A percentile compares a stretch with the other conserved stretches of the same genome.
phyloP scores from a whole-genome alignment of 2,113 vertebrate species.

The Physeter macrocephalus region DNA sequence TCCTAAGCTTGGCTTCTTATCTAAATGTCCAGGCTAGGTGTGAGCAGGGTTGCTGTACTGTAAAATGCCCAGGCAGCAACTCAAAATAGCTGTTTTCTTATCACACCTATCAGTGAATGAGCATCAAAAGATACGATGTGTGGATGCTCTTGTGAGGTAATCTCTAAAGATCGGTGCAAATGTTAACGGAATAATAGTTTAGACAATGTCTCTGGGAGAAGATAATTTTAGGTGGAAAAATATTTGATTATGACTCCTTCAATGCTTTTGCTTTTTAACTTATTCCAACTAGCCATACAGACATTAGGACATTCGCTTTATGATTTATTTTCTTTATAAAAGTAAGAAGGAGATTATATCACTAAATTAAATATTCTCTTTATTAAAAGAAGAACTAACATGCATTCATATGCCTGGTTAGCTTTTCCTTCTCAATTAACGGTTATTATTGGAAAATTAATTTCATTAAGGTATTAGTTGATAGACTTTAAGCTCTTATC shows the following conservation, averaged over 20 bases:
- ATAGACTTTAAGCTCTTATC: not conserved
- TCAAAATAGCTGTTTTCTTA: not conserved
- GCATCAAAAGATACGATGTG: not conserved
- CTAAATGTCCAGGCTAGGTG: not conserved
- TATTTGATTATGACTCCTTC: not conserved
- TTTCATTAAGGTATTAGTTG: not conserved
- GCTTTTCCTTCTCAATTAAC: not conserved
- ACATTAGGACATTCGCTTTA: not conserved
- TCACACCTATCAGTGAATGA: not conserved
- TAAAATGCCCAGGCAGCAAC: not conserved
- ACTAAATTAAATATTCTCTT: not conserved
- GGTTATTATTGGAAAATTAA: slow-evolving; percentile 1
- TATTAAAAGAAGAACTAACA: not conserved
- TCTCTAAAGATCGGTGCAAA: not conserved
- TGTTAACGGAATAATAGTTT: not conserved
- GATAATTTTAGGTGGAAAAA: not conserved
- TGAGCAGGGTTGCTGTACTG: not conserved
- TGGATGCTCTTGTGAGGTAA: not conserved
- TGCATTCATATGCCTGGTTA: not conserved
- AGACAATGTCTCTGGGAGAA: not conserved
- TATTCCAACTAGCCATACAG: not conserved
- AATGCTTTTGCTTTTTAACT: not conserved
- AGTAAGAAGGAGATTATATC: not conserved
- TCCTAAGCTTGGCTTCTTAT: not conserved
- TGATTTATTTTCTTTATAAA: not conserved